phyloP scores from a whole-genome alignment of 2,797 vertebrate species.

The Pseudochaenichthys georgianus region DNA sequence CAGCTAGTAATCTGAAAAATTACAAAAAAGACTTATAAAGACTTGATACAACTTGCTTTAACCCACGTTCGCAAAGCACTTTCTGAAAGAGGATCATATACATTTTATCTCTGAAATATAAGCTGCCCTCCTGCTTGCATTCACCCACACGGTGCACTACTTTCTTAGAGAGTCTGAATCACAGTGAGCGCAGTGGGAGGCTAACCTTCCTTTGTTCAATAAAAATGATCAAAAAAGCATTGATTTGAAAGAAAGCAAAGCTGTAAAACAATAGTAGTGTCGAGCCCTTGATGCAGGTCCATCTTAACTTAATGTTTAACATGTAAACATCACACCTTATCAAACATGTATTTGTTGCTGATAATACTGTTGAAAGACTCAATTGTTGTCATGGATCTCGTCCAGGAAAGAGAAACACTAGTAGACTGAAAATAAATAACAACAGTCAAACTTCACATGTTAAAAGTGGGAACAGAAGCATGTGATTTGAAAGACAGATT shows the following conservation, averaged over 20 bases:
- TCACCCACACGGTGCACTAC: neutral
- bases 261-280: conserved; percentile 24
- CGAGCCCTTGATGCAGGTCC: conserved; percentile 29
- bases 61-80: neutral
- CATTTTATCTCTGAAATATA: neutral
- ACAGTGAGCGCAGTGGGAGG: conserved; percentile 4
- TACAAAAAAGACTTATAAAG: neutral
- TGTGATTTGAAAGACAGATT: conserved; percentile 19
- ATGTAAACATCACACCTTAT: conserved; percentile 29
- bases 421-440: neutral
- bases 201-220: conserved; percentile 24
- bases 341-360: conserved; percentile 15
- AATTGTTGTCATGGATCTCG: conserved; percentile 18
- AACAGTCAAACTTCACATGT: conserved; percentile 19
- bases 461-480: conserved; percentile 15
- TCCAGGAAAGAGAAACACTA: conserved; percentile 2
- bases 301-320: conserved; percentile 25
- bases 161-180: conserved; percentile 11
- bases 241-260: conserved; percentile 19
- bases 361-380: conserved; percentile 14
- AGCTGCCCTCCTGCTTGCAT: neutral
- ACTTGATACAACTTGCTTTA: neutral
- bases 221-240: conserved; percentile 5
- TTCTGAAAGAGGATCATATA: neutral
- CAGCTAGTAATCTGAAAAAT: neutral